Percentiles rank a stretch among this genome's conserved stretches.
These are phyloP conservation scores for Araneus ventricosus DNA, from an alignment of 1,140 invertebrate genomes.

Conservation along the genomic window DNA sequence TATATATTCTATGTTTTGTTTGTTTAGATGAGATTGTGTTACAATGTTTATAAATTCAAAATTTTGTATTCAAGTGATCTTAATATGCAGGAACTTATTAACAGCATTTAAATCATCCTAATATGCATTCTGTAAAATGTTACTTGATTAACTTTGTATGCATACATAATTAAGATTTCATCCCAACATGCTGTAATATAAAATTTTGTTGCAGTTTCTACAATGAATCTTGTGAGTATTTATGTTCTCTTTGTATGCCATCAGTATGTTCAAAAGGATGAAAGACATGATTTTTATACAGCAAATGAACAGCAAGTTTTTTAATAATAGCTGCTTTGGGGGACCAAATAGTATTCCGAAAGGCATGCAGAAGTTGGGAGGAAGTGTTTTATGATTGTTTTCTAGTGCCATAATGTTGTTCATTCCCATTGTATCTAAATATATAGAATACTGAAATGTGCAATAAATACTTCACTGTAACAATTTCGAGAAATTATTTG, in stretches of 20 bases:
- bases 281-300: not conserved
- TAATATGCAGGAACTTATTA: too few species aligned
- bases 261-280: not conserved
- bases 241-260: not conserved
- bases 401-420: constrained; percentile 60
- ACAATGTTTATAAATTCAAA: too few species aligned
- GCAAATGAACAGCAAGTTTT: not conserved
- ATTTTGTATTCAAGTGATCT: too few species aligned
- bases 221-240: not conserved
- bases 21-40: too few species aligned
- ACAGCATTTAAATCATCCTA: too few species aligned
- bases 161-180: too few species aligned
- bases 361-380: not conserved
- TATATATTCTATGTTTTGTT: too few species aligned
- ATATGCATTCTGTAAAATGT: too few species aligned
- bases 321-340: constrained; percentile 35
- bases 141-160: too few species aligned
- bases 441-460: constrained; percentile 54
- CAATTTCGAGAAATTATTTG: not conserved
- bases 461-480: constrained; percentile 52
- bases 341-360: constrained; percentile 54
- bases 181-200: too few species aligned
- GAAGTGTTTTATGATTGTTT: not conserved
- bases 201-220: not conserved
- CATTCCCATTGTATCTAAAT: constrained; percentile 35